phyloP scores from a whole-genome alignment of 2,888 invertebrate species.

The Drosophila infuscata region DNA sequence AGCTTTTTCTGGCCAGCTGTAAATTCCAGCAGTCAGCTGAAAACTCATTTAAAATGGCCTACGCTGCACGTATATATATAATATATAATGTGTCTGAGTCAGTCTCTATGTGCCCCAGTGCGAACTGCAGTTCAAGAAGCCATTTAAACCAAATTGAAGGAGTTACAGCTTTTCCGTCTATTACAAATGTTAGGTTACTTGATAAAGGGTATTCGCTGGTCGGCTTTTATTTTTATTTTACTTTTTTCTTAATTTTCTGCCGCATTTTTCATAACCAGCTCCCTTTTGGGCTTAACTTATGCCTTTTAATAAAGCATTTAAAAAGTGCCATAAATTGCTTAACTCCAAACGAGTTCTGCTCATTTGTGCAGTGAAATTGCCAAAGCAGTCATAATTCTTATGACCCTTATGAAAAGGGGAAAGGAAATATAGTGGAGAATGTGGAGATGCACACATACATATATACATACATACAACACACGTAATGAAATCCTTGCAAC shows the following conservation, averaged over 20 bases:
- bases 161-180: not conserved
- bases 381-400: conserved; percentile 44
- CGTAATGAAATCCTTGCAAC: conserved; percentile 37
- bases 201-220: conserved; percentile 12
- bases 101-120: conserved; percentile 23
- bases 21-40: conserved; percentile 58
- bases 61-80: not conserved
- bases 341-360: conserved; percentile 63
- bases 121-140: conserved; percentile 43
- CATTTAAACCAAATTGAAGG: conserved; percentile 30
- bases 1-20: conserved; percentile 41
- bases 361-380: conserved; percentile 54
- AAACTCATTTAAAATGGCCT: conserved; percentile 73
- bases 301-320: conserved; percentile 76
- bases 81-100: not conserved
- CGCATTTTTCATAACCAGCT: conserved; percentile 61
- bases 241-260: conserved; percentile 7
- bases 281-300: conserved; percentile 55
- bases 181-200: not conserved
- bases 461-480: not conserved
- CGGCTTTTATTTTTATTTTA: not conserved
- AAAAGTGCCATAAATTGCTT: conserved; percentile 73
- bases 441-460: not conserved
- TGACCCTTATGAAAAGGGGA: conserved; percentile 8
- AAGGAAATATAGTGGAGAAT: not conserved